These are phyloP conservation scores for Cynopterus sphinx DNA, from an alignment of 2,797 vertebrate species.

Conservation along the genomic window DNA sequence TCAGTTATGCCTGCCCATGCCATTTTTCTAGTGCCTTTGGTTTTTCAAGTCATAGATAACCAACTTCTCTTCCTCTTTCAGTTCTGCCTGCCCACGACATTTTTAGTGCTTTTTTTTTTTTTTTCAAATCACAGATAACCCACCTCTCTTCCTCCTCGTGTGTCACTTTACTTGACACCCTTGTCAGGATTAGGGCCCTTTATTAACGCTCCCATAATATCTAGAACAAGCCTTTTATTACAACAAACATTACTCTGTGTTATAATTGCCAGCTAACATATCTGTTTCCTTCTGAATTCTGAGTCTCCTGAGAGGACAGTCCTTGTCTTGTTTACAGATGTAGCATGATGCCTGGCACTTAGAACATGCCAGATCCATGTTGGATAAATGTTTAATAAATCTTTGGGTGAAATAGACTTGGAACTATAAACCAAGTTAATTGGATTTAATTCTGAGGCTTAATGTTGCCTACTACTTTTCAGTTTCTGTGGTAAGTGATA, in stretches of 20 bases:
- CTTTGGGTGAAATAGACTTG: neutral
- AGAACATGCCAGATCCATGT: neutral
- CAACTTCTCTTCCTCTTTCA: neutral
- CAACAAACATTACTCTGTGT: neutral
- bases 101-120: neutral
- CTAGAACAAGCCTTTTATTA: neutral
- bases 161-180: neutral
- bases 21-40: neutral
- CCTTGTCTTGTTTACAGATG: neutral
- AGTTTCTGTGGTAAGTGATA: neutral
- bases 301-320: neutral
- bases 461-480: neutral
- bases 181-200: neutral
- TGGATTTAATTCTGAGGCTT: neutral
- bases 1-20: neutral
- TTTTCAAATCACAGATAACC: neutral
- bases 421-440: neutral
- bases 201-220: neutral
- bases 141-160: neutral
- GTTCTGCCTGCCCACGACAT: fast-evolving
- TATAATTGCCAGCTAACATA: neutral
- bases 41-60: neutral
- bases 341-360: neutral
- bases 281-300: neutral
- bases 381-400: neutral